Evolutionary conservation across 2,888 invertebrate genomes (phyloP).

Genomic region (Cabera pusaria): DNA sequence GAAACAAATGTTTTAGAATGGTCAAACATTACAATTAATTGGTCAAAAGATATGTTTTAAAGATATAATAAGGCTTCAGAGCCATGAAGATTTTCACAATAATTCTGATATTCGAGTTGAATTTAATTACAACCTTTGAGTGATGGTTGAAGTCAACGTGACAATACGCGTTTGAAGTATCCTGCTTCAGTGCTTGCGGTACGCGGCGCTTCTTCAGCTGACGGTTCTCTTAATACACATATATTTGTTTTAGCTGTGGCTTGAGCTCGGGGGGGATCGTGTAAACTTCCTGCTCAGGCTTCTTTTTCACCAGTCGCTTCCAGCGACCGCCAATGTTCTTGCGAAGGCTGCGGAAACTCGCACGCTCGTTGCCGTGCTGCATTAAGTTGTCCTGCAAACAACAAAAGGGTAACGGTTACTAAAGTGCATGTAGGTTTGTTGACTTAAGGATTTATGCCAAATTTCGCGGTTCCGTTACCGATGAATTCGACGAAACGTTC

Average conservation of each 20-base stretch:
- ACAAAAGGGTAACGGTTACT: constrained; percentile 44
- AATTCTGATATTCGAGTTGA: constrained; percentile 76
- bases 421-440: constrained; percentile 44
- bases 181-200: constrained; percentile 66
- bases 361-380: constrained; percentile 88
- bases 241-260: constrained; percentile 94
- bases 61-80: constrained; percentile 53
- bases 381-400: constrained; percentile 90
- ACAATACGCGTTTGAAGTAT: constrained; percentile 58
- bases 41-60: constrained; percentile 79
- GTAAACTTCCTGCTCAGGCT: constrained; percentile 91
- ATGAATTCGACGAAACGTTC: constrained; percentile 56
- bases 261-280: constrained; percentile 94
- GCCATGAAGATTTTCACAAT: constrained; percentile 58
- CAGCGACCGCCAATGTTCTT: constrained; percentile 94
- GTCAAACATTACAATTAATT: constrained; percentile 77
- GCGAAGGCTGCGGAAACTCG: constrained; percentile 92
- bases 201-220: constrained; percentile 35
- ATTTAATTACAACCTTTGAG: constrained; percentile 64
- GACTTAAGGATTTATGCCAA: constrained; percentile 46
- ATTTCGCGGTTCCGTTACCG: constrained; percentile 58
- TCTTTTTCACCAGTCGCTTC: constrained; percentile 93
- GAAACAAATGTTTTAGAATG: constrained; percentile 68
- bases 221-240: constrained; percentile 88
- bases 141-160: constrained; percentile 58